Evolutionary conservation across 1,140 invertebrate genomes (phyloP), one percentile per base, ranked within the genome.

Genomic region (Trichonephila clavipes): DNA sequence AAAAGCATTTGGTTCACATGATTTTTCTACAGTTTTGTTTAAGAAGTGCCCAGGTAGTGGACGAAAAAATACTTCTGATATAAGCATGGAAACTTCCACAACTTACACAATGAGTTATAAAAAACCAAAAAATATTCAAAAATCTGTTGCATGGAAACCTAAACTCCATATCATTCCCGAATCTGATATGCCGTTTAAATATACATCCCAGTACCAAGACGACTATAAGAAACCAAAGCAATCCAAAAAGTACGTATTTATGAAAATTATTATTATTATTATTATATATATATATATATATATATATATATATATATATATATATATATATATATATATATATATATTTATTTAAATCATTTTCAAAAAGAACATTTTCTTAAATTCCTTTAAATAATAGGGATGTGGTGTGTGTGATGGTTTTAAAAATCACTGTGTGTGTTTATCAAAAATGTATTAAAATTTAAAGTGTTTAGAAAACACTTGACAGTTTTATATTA

Each of bases 191-290:
- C 28, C 72, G 8, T 90, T 82, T 24, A 62, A 90, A 21, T 6
- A 82, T 40, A 82, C 28, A 24, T 51, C 88, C n/a, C 88, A 89
- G 58, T 89, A 89, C 19, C 61, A 58, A 28, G 51, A 59, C 24
- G 88, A 89, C 58, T 89, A 51, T 59, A 89, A 88, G 40, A 88
- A 19, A 44, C 24, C 28, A 18, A 64, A 19, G 19, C 40, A 88
- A 19, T 12, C 24, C 14, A 66, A 88, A 88, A 88, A n/a, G 86
- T 88, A 88, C 40, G 28, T 59, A 24, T 59, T 81, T 64, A 10
- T 64, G 6, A 64, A 19, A 64, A 64, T 19, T 64, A 64, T 64
- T 12, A 7, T 44, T 44, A n/a, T n/a, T n/a, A n/a, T n/a, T n/a
- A n/a, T n/a, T n/a, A n/a, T n/a, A n/a, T n/a, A n/a, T n/a, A n/a